phyloP scores from a whole-genome alignment of 2,888 invertebrate genomes.

The Mactromeris polynyma region DNA sequence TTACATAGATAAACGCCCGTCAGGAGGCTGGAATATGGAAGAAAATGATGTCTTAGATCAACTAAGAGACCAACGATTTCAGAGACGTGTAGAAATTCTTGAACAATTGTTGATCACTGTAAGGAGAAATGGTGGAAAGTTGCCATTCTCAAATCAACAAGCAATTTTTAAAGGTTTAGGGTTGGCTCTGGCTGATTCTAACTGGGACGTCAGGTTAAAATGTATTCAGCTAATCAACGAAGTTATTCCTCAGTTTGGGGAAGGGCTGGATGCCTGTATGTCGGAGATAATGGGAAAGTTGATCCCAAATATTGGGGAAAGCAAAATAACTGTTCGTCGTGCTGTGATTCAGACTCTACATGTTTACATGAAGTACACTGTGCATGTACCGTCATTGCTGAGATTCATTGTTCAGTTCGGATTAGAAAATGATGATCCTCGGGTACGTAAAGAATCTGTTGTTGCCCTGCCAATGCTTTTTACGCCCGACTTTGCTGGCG shows the following conservation, averaged over 20 bases:
- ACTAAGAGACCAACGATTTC: constrained; percentile 84
- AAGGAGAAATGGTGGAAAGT: constrained; percentile 83
- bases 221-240: constrained; percentile 87
- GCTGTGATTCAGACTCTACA: constrained; percentile 88
- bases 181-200: constrained; percentile 86
- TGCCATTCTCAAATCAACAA: constrained; percentile 83
- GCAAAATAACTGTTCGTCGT: constrained; percentile 85
- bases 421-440: constrained; percentile 85
- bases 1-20: constrained; percentile 79
- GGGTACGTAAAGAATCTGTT: constrained; percentile 86
- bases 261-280: constrained; percentile 86
- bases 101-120: constrained; percentile 85
- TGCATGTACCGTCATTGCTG: constrained; percentile 86
- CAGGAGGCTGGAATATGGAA: constrained; percentile 86
- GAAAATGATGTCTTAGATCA: constrained; percentile 85
- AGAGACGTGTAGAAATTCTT: constrained; percentile 84
- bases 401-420: constrained; percentile 86
- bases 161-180: constrained; percentile 86
- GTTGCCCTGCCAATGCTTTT: constrained; percentile 87
- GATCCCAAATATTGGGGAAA: constrained; percentile 86
- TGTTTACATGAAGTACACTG: constrained; percentile 87
- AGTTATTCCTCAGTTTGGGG: constrained; percentile 85
- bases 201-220: constrained; percentile 88
- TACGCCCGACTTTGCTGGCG: constrained; percentile 87
- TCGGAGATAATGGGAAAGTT: constrained; percentile 85